Percentiles rank a stretch among this genome's conserved stretches.
Evolutionary conservation across 2,888 invertebrate genomes (phyloP).

Genomic region (Athrips mouffetella): DNA sequence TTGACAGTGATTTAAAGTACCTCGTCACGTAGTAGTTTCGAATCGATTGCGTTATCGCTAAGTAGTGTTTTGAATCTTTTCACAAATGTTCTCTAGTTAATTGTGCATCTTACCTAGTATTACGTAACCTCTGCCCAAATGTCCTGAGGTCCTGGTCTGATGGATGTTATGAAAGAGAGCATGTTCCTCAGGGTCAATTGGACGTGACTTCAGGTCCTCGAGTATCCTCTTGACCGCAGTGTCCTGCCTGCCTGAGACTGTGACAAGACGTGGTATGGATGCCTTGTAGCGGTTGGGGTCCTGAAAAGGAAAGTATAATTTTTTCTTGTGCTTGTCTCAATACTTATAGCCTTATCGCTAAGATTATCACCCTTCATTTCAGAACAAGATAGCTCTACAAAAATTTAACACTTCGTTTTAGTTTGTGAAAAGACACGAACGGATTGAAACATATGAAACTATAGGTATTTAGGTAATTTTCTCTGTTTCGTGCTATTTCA

Average conservation of each 20-base stretch:
- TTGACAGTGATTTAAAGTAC: neutral
- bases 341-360: neutral
- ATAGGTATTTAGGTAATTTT: no score
- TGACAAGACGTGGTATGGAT: neutral
- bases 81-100: no score
- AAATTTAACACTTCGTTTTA: no score
- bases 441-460: no score
- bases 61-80: neutral
- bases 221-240: conserved; percentile 29
- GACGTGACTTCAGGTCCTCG: conserved; percentile 26
- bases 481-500: no score
- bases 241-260: neutral
- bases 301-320: neutral
- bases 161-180: conserved; percentile 56
- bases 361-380: no score
- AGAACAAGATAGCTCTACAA: no score
- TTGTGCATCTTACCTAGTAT: conserved; percentile 5
- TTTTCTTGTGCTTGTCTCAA: neutral
- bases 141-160: conserved; percentile 56
- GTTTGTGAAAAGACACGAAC: no score
- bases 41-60: neutral
- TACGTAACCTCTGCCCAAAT: conserved; percentile 76
- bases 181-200: conserved; percentile 53
- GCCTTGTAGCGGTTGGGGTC: neutral
- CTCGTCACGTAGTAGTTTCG: neutral